Percentiles rank a stretch among this genome's conserved stretches.
Conservation (phyloP, 2,888 invertebrate species). For the Diachrysia chrysitis region DNA sequence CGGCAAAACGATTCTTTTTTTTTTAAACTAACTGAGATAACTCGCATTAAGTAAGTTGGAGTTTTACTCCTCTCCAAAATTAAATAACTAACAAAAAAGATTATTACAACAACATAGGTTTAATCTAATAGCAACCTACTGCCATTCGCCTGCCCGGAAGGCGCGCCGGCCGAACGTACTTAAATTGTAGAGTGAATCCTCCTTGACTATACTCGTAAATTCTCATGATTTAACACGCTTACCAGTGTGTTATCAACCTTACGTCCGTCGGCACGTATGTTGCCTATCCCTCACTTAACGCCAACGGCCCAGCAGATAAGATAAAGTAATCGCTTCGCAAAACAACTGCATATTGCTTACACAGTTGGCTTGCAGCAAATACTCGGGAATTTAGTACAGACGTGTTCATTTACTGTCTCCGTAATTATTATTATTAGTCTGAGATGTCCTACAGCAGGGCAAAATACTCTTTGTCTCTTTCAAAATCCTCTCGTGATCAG, state of each 20-base stretch:
- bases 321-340: constrained; percentile 22
- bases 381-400: constrained; percentile 5
- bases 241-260: constrained; percentile 11
- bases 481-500: too few species aligned
- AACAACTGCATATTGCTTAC: constrained; percentile 25
- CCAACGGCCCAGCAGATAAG: constrained; percentile 39
- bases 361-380: constrained; percentile 11
- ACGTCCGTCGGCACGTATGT: constrained; percentile 8
- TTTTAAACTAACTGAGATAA: too few species aligned
- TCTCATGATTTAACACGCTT: neutral
- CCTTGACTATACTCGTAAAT: neutral
- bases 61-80: too few species aligned
- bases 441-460: neutral
- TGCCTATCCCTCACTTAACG: constrained; percentile 18
- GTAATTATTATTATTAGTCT: neutral
- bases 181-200: neutral
- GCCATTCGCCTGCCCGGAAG: too few species aligned
- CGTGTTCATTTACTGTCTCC: neutral
- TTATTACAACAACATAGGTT: too few species aligned
- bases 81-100: too few species aligned
- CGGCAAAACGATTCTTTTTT: too few species aligned
- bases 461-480: neutral
- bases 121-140: too few species aligned
- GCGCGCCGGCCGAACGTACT: too few species aligned
- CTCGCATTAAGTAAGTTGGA: too few species aligned